Evolutionary conservation across 23 tunicate species (phyloP).

Genomic region (Trididemnum nubilum): DNA sequence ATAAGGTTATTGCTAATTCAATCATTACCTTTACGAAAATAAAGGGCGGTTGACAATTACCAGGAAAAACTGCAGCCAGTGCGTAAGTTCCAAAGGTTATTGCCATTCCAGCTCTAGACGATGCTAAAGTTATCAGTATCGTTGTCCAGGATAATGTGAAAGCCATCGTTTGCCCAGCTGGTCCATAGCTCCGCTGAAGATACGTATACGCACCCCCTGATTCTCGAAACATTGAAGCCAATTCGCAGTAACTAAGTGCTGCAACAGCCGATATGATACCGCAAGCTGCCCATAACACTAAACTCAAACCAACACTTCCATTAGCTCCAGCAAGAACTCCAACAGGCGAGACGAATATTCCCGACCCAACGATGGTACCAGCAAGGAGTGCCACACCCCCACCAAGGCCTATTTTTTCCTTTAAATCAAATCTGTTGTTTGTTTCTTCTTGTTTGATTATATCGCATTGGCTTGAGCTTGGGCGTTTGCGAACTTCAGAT

Average conservation of each 20-base stretch:
- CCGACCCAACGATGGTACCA: constrained; percentile 94
- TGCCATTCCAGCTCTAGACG: constrained; percentile 72
- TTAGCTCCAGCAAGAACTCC: constrained; percentile 69
- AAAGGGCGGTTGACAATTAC: constrained; percentile 58
- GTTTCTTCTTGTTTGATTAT: too few relatives aligned
- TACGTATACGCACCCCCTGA: constrained; percentile 84
- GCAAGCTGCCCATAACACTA: constrained; percentile 79
- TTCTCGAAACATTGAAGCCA: constrained; percentile 49
- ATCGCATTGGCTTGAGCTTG: too few relatives aligned
- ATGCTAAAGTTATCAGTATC: constrained; percentile 30
- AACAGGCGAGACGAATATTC: constrained; percentile 78
- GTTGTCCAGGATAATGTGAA: constrained; percentile 77
- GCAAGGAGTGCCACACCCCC: constrained; percentile 49
- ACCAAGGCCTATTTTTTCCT: constrained; percentile 47
- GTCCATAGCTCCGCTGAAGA: constrained; percentile 38
- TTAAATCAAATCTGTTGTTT: constrained; percentile 44
- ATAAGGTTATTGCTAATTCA: too few relatives aligned
- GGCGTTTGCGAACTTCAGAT: too few relatives aligned
- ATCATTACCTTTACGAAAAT: constrained; percentile 47
- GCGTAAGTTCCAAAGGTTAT: constrained; percentile 63
- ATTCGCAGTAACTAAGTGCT: constrained; percentile 72
- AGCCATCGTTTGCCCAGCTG: constrained; percentile 36
- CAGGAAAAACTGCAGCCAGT: constrained; percentile 53
- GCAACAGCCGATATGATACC: constrained; percentile 57
- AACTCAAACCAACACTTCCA: constrained; percentile 75